Base-by-base conservation (phyloP, 2,888 invertebrate genomes). In the Chesias legatella region DNA sequence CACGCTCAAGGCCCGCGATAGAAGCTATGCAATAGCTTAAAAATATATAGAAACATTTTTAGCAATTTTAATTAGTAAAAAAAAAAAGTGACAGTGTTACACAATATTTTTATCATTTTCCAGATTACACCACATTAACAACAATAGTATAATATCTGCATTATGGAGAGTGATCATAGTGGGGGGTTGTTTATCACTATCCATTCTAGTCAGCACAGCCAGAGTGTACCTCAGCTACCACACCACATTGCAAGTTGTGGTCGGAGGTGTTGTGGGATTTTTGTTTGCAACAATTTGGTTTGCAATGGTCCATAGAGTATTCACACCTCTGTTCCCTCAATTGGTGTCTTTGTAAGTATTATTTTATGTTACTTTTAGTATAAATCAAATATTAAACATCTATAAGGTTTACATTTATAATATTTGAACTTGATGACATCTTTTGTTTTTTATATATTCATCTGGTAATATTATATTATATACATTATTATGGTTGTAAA, bases 201-300 rank as follows among this genome's bases (percentile, higher is more conserved):
- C 93, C 8, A 52, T 90, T 32, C 76, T 92, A 51, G 93, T 94
- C 33, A 91, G 92, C 65, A 81, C 90, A 66, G 92, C 89, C 70
- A 91, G 97, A 67, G 92, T 97, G 44, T 97, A 97, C 76, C 89
- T 97, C 48, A 92, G 94, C 66, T 97, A 98, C 73, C 97, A 97
- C 76, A 94, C 95, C 25, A 88, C 91, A 60, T 84, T 90, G 24
- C 97, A 97, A 88, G 96, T 97, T 43, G 60, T 95, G 9, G 93
- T 93, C 63, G 97, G 97, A 38, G 91, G 91, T 17, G 48, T 94
- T 20, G 85, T 95, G 44, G 97, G 97, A 32, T 79, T 91, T 40
- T 46, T 93, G 42, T 90, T 94, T 75, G 97, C 95, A 48, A 90
- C 92, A 37, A 54, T 92, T 48, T 97, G 97, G 97, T 97, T 97